Conservation (phyloP, 2,888 invertebrate genomes). For the Sicus ferrugineus region DNA sequence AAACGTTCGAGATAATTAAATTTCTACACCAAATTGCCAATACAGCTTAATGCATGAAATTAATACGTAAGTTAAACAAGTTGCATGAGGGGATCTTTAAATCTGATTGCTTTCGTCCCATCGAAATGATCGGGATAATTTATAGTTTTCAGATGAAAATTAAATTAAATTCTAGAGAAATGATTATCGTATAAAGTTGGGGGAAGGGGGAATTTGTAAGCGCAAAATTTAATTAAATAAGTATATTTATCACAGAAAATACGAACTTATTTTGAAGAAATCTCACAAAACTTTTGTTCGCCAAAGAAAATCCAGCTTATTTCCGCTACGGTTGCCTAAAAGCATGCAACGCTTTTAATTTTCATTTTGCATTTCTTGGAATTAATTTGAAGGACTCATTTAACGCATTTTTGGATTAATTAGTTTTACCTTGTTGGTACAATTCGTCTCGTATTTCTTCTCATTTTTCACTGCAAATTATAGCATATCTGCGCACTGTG, state of each 20-base stretch:
- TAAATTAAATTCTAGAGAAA: not conserved
- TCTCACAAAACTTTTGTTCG: too few relatives aligned
- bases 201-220: not conserved
- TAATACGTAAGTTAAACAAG: not conserved
- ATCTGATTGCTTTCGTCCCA: not conserved
- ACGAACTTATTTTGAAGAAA: too few relatives aligned
- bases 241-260: too few relatives aligned
- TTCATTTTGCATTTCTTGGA: too few relatives aligned
- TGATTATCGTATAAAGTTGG: not conserved
- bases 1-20: constrained; percentile 4
- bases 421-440: not conserved
- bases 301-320: too few relatives aligned
- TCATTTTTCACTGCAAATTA: too few relatives aligned
- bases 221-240: not conserved
- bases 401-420: not conserved
- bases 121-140: not conserved
- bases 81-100: too few relatives aligned
- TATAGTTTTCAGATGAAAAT: not conserved
- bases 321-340: not conserved
- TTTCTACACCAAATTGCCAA: not conserved
- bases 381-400: not conserved
- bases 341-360: not conserved
- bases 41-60: not conserved
- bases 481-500: too few relatives aligned
- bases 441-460: too few relatives aligned